Base-by-base conservation (phyloP, 1,140 invertebrate species). In the Drosophila trapezifrons region DNA sequence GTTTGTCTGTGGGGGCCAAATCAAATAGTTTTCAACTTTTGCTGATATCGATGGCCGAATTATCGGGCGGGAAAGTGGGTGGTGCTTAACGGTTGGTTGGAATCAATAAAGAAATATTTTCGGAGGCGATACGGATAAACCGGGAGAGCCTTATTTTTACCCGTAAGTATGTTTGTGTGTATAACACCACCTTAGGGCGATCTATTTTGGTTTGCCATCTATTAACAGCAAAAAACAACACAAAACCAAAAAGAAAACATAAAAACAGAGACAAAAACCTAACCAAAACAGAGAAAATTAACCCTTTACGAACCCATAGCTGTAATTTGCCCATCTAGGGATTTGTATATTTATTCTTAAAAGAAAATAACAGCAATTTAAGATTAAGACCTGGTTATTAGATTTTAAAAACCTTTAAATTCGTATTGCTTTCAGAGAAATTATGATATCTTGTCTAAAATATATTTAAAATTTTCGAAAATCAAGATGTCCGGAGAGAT, bases 61-160 rank as follows among this genome's bases (percentile, higher is more conserved):
- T 29, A 46, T 66, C 17, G 32, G 54, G 51, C 27, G 60, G 45
- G n/a, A 8, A 22, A 9, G 57, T 62, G 29, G 27, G 15, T 17
- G 32, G 20, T 22, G 38, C 2, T 9, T 29, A 8, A 2, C 29
- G 45, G n/a, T 20, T 35, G 59, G 27, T 32, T 18, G 12, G 45
- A 70, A 71, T 57, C 64, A 60, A 77, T 77, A 27, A 78, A 56
- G 17, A 55, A 25, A 45, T 51, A 73, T 25, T 56, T 52, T 42
- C 43, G 20, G 40, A 35, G 17, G 40, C n/a, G 20, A 45, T 18
- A 65, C 22, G 20, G 8, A 52, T 52, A 9, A 37, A 22, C 32
- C 4, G 52, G 22, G 22, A 17, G 69, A 17, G 69, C n/a, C 27
- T 40, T 49, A 60, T 62, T 54, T 49, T 42, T 56, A 73, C 13